Conservation (phyloP, 37 sponge, comb jelly and placozoan genomes). For the Crambe crambe region DNA sequence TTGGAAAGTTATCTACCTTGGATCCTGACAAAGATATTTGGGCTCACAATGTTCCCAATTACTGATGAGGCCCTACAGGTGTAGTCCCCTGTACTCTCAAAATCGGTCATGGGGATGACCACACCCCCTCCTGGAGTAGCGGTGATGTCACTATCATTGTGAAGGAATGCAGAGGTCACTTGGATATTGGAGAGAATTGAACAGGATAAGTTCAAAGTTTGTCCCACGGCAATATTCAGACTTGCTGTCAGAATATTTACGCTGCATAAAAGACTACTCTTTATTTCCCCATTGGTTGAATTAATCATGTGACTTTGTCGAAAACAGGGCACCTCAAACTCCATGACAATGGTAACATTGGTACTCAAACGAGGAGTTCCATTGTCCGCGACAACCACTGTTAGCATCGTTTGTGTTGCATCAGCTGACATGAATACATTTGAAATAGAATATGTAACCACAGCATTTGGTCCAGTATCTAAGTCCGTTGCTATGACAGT, state of each 20-base stretch:
- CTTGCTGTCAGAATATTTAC: neutral
- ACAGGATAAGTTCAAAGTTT: conserved; percentile 13
- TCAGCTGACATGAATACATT: neutral
- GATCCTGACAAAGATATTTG: conserved; percentile 18
- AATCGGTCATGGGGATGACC: neutral
- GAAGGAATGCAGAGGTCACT: conserved; percentile 44
- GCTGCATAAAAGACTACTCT: conserved; percentile 21
- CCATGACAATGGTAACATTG: conserved; percentile 25
- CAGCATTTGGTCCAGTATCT: conserved; percentile 59
- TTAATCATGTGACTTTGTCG: conserved; percentile 25
- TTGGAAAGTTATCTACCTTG: conserved; percentile 59
- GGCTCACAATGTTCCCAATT: conserved; percentile 50
- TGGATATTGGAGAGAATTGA: conserved; percentile 19
- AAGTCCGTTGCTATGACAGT: conserved; percentile 54
- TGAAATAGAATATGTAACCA: conserved; percentile 34
- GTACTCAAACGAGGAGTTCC: conserved; percentile 44
- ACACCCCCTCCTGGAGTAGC: neutral
- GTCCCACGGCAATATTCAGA: conserved; percentile 11
- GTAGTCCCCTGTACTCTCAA: conserved; percentile 67
- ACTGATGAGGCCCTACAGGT: conserved; percentile 40
- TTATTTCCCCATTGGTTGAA: conserved; percentile 30
- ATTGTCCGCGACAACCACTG: conserved; percentile 63
- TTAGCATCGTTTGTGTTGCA: conserved; percentile 2
- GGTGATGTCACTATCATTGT: conserved; percentile 31
- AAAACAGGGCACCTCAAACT: conserved; percentile 29